Evolutionary conservation across 2,113 vertebrate genomes (phyloP), one percentile per base, ranked within the genome.

Genomic region (Trinectes maculatus): DNA sequence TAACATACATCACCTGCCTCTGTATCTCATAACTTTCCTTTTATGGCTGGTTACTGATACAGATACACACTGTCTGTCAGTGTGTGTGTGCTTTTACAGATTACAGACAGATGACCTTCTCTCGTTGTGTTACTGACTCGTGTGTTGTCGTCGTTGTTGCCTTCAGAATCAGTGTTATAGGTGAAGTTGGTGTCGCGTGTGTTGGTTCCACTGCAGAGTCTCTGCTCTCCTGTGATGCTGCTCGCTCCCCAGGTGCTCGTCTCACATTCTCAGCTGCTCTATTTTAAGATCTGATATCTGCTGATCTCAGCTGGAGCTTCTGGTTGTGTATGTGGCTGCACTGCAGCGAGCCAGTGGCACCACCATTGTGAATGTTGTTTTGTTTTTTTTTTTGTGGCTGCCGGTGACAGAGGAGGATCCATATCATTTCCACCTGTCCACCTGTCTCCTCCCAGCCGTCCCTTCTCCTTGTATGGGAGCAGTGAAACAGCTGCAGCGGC

Each of bases 401-500:
- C n/a, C n/a, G 24, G 39, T 64, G 72, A 85, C 71, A 48, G 46
- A 56, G 7, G 44, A 77, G 53, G 75, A 70, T 37, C 57, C 11
- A 9, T 70, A 2, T 67, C n/a, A 56, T 75, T 64, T 5, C n/a
- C 61, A 42, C 53, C 40, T 42, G 66, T 73, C 71, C 59, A 46
- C 55, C 84, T 77, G 65, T 65, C 55, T 51, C 28, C 43, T 85
- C 68, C 55, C 74, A 67, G 62, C 48, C 79, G 70, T 82, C 42
- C 37, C 18, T 40, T 80, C 71, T 57, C 43, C 65, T 80, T 37
- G 63, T 44, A 54, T 51, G 40, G 26, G 56, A 63, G 44, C 12
- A 3, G 5, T 21, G 22, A 56, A 79, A 69, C 89, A 89, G 86
- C 89, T 89, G 87, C 71, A 54, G 37, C 18, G 59, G 40, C 26